Percentiles rank a stretch among this genome's conserved stretches.
Evolutionary conservation across 2,888 invertebrate genomes (phyloP).

Genomic region (Leptopterna dolabrata): DNA sequence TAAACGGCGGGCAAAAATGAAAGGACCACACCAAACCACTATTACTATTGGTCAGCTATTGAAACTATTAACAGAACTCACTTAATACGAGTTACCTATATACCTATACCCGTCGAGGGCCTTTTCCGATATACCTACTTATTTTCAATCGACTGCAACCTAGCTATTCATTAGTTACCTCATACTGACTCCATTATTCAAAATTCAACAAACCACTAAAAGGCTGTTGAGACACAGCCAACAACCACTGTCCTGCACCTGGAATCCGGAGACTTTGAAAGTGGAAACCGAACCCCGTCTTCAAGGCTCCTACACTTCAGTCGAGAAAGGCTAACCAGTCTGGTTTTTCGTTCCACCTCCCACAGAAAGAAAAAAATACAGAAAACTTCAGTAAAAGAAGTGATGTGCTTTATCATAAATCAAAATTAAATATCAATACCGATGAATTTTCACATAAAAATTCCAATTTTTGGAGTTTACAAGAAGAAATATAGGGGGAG

Average conservation of each 20-base stretch:
- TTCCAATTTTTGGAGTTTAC: too few species aligned
- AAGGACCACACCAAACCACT: too few species aligned
- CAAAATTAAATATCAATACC: too few species aligned
- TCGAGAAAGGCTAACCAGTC: slow-evolving; percentile 14
- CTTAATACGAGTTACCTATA: too few species aligned
- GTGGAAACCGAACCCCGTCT: slow-evolving; percentile 37
- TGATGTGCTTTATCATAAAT: too few species aligned
- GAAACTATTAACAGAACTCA: too few species aligned
- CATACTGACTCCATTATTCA: not conserved
- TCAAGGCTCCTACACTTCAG: not conserved
- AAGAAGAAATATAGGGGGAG: too few species aligned
- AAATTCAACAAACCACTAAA: slow-evolving; percentile 9
- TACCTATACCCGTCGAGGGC: too few species aligned
- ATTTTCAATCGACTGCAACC: not conserved
- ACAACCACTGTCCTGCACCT: not conserved
- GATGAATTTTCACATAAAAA: too few species aligned
- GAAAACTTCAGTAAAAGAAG: not conserved
- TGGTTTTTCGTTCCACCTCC: not conserved
- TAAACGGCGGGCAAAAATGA: too few species aligned
- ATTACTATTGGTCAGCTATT: too few species aligned
- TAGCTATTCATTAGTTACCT: not conserved
- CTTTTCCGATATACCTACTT: too few species aligned
- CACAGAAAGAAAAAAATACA: not conserved
- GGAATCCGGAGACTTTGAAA: slow-evolving; percentile 19
- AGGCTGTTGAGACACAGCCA: not conserved